phyloP scores from a whole-genome alignment of 2,113 vertebrate genomes.

The Strix uralensis region DNA sequence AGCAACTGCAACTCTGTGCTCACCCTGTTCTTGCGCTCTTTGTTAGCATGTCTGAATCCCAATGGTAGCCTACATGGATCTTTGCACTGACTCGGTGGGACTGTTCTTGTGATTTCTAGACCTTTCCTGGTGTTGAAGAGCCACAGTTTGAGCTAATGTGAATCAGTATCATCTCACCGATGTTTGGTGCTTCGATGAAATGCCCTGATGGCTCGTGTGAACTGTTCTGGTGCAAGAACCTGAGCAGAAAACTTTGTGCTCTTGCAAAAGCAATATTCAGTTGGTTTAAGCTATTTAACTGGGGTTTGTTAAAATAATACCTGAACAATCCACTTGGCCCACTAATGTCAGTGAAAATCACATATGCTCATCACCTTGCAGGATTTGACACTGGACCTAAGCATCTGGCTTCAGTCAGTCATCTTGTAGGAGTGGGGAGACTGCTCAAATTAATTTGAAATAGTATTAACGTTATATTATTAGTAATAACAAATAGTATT shows the following conservation, averaged over 20 bases:
- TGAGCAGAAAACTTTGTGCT: neutral
- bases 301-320: neutral
- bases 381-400: neutral
- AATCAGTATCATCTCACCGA: neutral
- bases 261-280: neutral
- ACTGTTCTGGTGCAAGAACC: neutral
- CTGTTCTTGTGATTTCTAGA: neutral
- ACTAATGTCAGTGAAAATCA: neutral
- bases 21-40: neutral
- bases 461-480: neutral
- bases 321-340: neutral
- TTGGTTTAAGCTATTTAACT: neutral
- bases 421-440: neutral
- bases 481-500: neutral
- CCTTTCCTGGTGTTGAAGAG: neutral
- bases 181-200: rapidly evolving
- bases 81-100: neutral
- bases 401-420: neutral
- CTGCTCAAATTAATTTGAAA: neutral
- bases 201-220: neutral
- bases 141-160: neutral
- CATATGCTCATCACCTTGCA: rapidly evolving
- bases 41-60: neutral
- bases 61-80: neutral
- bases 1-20: neutral